Percentiles rank a stretch among this genome's conserved stretches.
Evolutionary conservation across 2,888 invertebrate species (phyloP).

Genomic region (Aporophyla lueneburgensis): DNA sequence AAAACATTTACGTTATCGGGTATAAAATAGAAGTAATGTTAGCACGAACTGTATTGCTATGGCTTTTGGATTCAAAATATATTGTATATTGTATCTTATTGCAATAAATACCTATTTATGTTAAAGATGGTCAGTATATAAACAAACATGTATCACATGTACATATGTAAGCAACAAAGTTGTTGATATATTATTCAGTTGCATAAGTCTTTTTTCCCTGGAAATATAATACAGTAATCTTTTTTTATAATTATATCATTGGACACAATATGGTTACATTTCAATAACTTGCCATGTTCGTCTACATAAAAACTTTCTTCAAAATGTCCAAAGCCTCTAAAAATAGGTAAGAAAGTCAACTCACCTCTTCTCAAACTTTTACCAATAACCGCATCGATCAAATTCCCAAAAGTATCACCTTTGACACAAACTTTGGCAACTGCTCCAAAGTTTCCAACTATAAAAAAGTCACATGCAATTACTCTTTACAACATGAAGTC

Average conservation of each 20-base stretch:
- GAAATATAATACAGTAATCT: neutral
- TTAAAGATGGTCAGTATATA: neutral
- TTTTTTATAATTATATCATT: neutral
- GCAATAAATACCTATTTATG: neutral
- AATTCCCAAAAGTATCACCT: conserved; percentile 54
- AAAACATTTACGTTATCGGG: conserved; percentile 25
- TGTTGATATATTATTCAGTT: neutral
- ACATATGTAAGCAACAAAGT: neutral
- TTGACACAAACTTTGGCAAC: conserved; percentile 52
- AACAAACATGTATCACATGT: too few relatives aligned
- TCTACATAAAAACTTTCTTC: conserved; percentile 12
- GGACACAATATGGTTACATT: neutral
- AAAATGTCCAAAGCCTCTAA: conserved; percentile 7
- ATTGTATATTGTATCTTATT: neutral
- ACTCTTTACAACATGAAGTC: conserved; percentile 66
- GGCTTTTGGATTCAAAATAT: conserved; percentile 5
- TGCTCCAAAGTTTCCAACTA: conserved; percentile 56
- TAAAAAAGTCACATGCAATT: conserved; percentile 68
- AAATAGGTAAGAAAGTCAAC: conserved; percentile 21
- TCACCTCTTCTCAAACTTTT: conserved; percentile 41
- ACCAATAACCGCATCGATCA: conserved; percentile 50
- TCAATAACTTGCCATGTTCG: neutral
- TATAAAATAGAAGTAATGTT: conserved; percentile 16
- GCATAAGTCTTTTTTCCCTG: neutral
- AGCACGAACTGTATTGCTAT: conserved; percentile 10